Base-by-base conservation (phyloP, 2,797 vertebrate genomes). In the Acanthornis magna region DNA sequence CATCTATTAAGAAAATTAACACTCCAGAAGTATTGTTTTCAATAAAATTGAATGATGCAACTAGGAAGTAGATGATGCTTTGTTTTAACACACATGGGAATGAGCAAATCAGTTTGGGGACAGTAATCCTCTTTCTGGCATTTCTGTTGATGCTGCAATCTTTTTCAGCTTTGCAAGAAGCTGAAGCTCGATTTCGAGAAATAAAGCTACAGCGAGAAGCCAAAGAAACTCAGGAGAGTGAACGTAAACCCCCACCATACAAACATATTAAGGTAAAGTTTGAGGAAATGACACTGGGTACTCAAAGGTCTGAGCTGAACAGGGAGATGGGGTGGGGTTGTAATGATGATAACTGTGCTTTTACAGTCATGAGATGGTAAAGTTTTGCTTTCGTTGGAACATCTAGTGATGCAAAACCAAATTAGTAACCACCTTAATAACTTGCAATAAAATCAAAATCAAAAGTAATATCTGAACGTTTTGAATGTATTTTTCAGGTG, bases 161-260 rank as follows among this genome's bases (percentile, higher is more conserved):
- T 93, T 74, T 84, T 93, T 57, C 88, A 99, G 99, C 99, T 91
- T 97, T 99, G 95, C 93, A 98, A 96, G 99, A 99, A 91, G 99
- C 99, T 3, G 99, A 99, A 95, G 96, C 97, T 84, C 99, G 99
- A 63, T 99, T 99, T 96, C 98, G 98, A 89, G 98, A 99, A 96
- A 97, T 99, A 38, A 99, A 99, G 94, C 97, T 98, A 47, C 98
- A 99, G 63, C 98, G 99, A 72, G 99, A 99, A 95, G 98, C 99
- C 89, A 98, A 99, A 97, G 99, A 99, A 93, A 98, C 99, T 1
- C 99, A 99, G 92, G 99, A 99, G 97, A 99, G 98, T 83, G 99
- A 98, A 95, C 98, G 98, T 9, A 99, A 99, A 93, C 99, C 99
- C 5, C 99, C 99, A 3, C 99, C 99, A 0, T 99, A 99, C 93